A percentile compares a stretch with the other conserved stretches of the same genome.
phyloP scores from a whole-genome alignment of 2,888 invertebrate genomes.

The Cyclophora punctaria region DNA sequence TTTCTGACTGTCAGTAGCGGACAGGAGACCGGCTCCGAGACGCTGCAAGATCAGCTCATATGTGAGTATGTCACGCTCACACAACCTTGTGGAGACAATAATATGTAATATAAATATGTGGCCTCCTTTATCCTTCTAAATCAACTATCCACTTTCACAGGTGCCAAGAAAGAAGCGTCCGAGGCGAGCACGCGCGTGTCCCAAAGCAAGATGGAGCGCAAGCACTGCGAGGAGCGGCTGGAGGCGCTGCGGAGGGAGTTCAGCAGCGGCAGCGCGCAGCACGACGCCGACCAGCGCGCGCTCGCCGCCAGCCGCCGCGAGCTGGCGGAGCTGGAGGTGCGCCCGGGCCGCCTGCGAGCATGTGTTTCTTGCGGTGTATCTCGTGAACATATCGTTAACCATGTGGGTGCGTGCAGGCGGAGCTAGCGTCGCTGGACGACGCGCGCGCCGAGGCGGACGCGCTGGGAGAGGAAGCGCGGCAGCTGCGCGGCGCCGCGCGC shows the following conservation, averaged over 20 bases:
- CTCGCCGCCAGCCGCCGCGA: conserved; percentile 88
- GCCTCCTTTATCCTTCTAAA: too few species aligned
- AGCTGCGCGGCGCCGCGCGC: conserved; percentile 65
- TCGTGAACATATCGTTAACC: neutral
- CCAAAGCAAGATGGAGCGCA: conserved; percentile 83
- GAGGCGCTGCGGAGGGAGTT: conserved; percentile 79
- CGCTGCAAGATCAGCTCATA: conserved; percentile 92
- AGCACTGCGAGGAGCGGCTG: conserved; percentile 77
- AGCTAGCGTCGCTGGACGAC: conserved; percentile 74
- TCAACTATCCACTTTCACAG: conserved; percentile 42
- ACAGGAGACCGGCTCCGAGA: conserved; percentile 85
- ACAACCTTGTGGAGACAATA: too few species aligned
- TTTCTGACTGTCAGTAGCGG: conserved; percentile 91
- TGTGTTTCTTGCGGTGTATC: too few species aligned
- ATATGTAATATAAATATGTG: too few species aligned
- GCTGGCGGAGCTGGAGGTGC: too few species aligned
- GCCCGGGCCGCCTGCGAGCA: neutral
- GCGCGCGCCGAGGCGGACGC: conserved; percentile 59
- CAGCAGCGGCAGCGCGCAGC: conserved; percentile 79
- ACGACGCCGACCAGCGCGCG: conserved; percentile 77
- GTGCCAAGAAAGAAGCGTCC: conserved; percentile 83
- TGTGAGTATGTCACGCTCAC: conserved; percentile 3
- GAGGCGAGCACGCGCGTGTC: conserved; percentile 86
- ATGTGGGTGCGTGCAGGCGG: conserved; percentile 43
- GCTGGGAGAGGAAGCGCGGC: conserved; percentile 70